phyloP scores from a whole-genome alignment of 2,113 vertebrate species.

The Erythrocercus mccallii region DNA sequence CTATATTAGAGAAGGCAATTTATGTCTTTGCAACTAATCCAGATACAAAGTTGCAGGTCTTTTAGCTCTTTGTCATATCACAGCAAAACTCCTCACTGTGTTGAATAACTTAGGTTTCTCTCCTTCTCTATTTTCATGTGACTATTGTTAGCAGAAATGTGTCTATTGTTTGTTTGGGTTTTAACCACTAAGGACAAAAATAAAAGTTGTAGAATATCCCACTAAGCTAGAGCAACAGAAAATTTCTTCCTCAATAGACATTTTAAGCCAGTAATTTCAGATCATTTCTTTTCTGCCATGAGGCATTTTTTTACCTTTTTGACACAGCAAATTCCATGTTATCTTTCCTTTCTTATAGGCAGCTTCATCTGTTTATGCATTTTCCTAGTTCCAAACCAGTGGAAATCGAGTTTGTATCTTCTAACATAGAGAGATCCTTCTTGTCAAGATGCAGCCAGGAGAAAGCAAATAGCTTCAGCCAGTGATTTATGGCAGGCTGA shows the following conservation, averaged over 20 bases:
- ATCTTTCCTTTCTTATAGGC: background rate
- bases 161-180: background rate
- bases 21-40: background rate
- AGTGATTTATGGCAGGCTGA: background rate
- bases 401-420: background rate
- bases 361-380: background rate
- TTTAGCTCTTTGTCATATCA: background rate
- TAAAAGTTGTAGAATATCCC: background rate
- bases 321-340: background rate
- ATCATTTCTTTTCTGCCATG: fast-evolving
- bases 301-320: background rate
- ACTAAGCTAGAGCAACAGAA: background rate
- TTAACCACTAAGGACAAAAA: background rate
- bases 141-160: background rate
- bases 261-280: background rate
- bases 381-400: background rate
- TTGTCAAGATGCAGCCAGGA: background rate
- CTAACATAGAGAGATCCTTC: background rate
- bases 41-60: background rate
- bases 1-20: background rate
- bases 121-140: background rate
- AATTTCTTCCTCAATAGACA: background rate
- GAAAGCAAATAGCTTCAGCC: background rate
- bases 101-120: background rate
- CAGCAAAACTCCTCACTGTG: background rate